Evolutionary conservation across 2,113 vertebrate species (phyloP).

Genomic region (Haliaeetus leucogaster): DNA sequence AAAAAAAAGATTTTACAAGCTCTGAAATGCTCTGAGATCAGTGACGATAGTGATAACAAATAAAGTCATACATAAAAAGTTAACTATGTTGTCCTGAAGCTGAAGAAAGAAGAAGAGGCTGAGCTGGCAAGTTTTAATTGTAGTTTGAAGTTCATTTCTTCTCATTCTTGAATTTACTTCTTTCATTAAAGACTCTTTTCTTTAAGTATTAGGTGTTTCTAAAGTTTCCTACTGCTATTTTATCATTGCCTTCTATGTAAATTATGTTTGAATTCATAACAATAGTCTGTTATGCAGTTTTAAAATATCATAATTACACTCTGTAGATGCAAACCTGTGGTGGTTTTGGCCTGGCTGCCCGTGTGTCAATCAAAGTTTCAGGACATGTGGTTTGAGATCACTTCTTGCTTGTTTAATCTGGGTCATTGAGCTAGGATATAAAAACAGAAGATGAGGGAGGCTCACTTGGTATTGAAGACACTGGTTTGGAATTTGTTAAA

Average conservation of each 20-base stretch:
- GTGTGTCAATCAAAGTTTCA: neutral
- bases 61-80: neutral
- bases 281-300: neutral
- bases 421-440: neutral
- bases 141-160: neutral
- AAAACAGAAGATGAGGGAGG: neutral
- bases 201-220: neutral
- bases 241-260: neutral
- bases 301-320: neutral
- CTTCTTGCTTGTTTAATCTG: neutral
- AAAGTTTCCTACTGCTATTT: neutral
- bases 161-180: neutral
- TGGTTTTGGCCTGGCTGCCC: neutral
- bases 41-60: accelerated
- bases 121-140: neutral
- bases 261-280: neutral
- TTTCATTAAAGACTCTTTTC: neutral
- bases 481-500: neutral
- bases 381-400: neutral
- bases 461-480: neutral
- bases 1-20: neutral
- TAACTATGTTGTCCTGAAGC: neutral
- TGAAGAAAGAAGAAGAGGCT: neutral
- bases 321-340: accelerated
- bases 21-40: neutral